Percentiles rank a stretch among this genome's conserved stretches.
Evolutionary conservation across 64 coral and sea anemone species (phyloP).

Genomic region (Dendrophyllia cribrosa): DNA sequence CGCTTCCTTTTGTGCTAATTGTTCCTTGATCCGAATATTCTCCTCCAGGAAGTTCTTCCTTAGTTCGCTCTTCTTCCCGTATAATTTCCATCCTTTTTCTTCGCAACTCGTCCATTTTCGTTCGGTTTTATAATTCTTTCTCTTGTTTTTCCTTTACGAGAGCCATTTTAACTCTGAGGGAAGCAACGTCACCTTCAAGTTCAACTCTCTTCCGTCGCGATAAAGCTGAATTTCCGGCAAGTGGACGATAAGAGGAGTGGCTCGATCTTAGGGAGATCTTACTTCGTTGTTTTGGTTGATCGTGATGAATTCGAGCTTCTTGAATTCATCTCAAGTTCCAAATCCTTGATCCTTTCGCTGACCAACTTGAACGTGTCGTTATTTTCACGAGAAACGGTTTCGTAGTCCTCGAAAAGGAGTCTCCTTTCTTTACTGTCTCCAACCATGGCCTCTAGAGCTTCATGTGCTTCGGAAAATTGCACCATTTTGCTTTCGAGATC

Average conservation of each 20-base stretch:
- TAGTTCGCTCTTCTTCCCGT: not conserved
- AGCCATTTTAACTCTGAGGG: not conserved
- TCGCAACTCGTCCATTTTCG: not conserved
- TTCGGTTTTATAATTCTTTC: not conserved
- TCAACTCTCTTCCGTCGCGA: not conserved
- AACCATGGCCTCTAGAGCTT: not conserved
- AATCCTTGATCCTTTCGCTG: not conserved
- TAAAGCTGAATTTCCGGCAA: not conserved
- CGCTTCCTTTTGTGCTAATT: not conserved
- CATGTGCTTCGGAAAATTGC: not conserved
- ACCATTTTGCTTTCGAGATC: not conserved
- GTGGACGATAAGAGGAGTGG: not conserved
- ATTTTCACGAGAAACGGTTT: not conserved
- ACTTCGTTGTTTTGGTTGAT: slow-evolving; percentile 10
- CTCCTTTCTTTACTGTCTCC: not conserved
- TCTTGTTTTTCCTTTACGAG: not conserved
- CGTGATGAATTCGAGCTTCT: not conserved
- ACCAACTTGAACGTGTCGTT: not conserved
- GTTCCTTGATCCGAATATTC: not conserved
- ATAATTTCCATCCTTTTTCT: not conserved
- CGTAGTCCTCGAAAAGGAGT: not conserved
- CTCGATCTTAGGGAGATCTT: not conserved
- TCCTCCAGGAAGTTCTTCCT: not conserved
- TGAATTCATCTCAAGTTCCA: not conserved
- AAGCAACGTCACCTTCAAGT: not conserved